phyloP scores from a whole-genome alignment of 1,140 invertebrate genomes.

The Brachionus sp. region DNA sequence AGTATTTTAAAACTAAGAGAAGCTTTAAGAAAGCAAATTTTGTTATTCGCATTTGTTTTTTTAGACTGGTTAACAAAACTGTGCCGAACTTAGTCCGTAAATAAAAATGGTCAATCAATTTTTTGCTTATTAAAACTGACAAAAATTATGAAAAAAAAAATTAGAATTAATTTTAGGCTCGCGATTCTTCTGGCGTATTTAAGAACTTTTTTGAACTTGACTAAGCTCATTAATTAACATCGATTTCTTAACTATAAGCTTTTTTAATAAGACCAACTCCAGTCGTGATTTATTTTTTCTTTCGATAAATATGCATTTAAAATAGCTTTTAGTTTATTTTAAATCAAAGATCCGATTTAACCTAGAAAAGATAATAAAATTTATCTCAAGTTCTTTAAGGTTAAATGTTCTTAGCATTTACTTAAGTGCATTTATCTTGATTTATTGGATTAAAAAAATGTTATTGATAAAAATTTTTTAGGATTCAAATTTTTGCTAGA shows the following conservation, averaged over 20 bases:
- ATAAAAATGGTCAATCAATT: not conserved
- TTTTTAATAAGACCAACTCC: not conserved
- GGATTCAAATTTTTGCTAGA: not conserved
- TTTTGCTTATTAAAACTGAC: not conserved
- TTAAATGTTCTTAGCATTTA: conserved; percentile 2
- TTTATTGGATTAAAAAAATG: conserved; percentile 4
- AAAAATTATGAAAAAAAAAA: not conserved
- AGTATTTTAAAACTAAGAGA: conserved; percentile 2
- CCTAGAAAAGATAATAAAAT: not conserved
- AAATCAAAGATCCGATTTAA: not conserved
- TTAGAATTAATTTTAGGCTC: not conserved
- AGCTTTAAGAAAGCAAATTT: not conserved
- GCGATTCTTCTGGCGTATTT: not conserved
- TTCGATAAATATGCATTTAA: not conserved
- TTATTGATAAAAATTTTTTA: not conserved
- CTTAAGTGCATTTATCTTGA: conserved; percentile 15
- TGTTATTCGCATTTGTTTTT: not conserved
- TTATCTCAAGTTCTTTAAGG: conserved; percentile 10
- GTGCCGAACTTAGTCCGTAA: not conserved
- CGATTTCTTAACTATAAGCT: not conserved
- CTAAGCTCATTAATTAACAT: not conserved
- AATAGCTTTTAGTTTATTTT: not conserved
- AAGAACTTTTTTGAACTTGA: not conserved
- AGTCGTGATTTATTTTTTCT: not conserved
- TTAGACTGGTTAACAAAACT: not conserved